phyloP scores from a whole-genome alignment of 2,888 invertebrate genomes.

The Mechanitis messenoides region DNA sequence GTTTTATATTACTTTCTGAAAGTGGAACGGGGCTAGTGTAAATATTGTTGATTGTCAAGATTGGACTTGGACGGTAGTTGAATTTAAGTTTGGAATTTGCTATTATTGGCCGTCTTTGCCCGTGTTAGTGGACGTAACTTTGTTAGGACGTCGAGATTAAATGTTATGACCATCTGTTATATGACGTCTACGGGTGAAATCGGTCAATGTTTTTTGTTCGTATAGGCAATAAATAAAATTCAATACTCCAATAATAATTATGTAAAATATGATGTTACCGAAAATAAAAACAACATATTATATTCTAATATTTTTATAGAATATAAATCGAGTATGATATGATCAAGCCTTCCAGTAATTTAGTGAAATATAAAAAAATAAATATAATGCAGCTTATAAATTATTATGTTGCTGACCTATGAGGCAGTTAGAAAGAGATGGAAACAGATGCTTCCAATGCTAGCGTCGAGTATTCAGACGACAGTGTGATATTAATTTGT shows the following conservation, averaged over 20 bases:
- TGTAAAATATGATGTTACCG: constrained; percentile 60
- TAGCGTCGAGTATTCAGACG: constrained; percentile 59
- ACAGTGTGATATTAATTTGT: constrained; percentile 75
- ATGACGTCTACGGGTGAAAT: constrained; percentile 34
- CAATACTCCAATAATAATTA: constrained; percentile 68
- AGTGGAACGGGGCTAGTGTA: constrained; percentile 45
- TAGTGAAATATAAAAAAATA: constrained; percentile 59
- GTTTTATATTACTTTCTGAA: constrained; percentile 20
- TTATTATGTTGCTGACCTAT: constrained; percentile 67
- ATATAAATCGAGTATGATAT: constrained; percentile 70
- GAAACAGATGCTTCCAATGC: constrained; percentile 61
- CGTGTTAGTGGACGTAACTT: constrained; percentile 39
- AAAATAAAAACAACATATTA: constrained; percentile 55
- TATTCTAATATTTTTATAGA: constrained; percentile 77
- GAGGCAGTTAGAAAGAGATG: constrained; percentile 55
- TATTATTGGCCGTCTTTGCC: constrained; percentile 42
- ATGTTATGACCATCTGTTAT: constrained; percentile 15
- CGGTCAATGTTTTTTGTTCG: constrained; percentile 31
- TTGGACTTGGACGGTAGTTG: constrained; percentile 46
- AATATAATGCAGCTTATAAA: constrained; percentile 61
- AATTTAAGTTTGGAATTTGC: constrained; percentile 45
- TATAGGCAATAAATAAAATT: constrained; percentile 36
- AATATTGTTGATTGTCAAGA: constrained; percentile 42
- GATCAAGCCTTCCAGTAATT: constrained; percentile 76
- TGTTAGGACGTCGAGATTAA: constrained; percentile 39